Evolutionary conservation across 2,888 invertebrate species (phyloP).

Genomic region (Rhaphigaster nebulosa): DNA sequence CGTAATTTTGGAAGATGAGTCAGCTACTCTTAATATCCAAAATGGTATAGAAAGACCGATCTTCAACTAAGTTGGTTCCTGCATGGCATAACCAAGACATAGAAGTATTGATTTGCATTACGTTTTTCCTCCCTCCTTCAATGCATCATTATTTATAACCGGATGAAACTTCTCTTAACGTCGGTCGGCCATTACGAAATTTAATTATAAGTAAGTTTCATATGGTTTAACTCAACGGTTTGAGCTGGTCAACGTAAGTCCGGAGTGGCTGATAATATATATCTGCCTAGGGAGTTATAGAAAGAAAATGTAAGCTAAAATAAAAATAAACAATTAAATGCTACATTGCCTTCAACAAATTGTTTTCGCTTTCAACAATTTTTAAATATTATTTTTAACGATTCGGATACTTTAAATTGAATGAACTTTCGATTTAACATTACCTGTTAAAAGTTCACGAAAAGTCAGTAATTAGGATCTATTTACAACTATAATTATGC

Average conservation of each 20-base stretch:
- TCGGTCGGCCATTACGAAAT: neutral
- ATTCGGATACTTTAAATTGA: too few species aligned
- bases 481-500: too few species aligned
- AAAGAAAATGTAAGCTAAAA: neutral
- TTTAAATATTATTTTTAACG: too few species aligned
- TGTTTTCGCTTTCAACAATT: too few species aligned
- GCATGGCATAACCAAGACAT: neutral
- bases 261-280: too few species aligned
- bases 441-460: too few species aligned
- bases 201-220: neutral
- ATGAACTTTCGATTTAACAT: too few species aligned
- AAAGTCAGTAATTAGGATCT: too few species aligned
- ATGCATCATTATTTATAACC: neutral
- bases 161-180: neutral
- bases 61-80: neutral
- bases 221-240: neutral
- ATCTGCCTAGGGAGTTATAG: neutral
- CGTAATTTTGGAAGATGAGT: slow-evolving; percentile 8
- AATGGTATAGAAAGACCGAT: neutral
- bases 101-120: neutral
- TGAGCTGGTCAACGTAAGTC: neutral
- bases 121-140: neutral
- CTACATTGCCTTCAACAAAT: neutral
- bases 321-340: neutral
- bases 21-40: neutral